phyloP scores from a whole-genome alignment of 2,888 invertebrate species.

The Poecilobothrus nobilitatus region DNA sequence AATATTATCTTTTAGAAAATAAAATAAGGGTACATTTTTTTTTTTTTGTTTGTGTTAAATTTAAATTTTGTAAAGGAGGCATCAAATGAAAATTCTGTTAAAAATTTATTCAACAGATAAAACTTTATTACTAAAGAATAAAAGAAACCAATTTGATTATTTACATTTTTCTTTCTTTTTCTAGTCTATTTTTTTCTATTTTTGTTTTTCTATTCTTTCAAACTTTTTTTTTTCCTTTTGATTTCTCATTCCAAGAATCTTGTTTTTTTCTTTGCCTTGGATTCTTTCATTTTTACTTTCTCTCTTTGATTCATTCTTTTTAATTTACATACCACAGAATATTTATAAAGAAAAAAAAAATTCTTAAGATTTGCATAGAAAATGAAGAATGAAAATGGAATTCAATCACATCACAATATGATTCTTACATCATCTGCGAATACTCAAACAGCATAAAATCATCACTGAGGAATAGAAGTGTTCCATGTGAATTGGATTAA shows the following conservation, averaged over 20 bases:
- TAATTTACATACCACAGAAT: constrained; percentile 4
- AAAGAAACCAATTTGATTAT: constrained; percentile 6
- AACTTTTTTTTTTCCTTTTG: not conserved
- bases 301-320: not conserved
- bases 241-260: too few relatives aligned
- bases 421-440: too few relatives aligned
- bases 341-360: not conserved
- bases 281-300: too few relatives aligned
- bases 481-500: too few relatives aligned
- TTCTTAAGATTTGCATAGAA: not conserved
- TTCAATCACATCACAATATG: constrained; percentile 2
- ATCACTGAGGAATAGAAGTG: too few relatives aligned
- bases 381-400: not conserved
- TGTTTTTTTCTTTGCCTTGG: too few relatives aligned
- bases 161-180: not conserved
- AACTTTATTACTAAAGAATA: constrained; percentile 4
- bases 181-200: not conserved
- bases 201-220: not conserved
- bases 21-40: too few relatives aligned
- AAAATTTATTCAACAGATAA: not conserved
- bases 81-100: not conserved
- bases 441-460: not conserved
- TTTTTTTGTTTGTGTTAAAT: too few relatives aligned
- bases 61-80: not conserved
- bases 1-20: too few relatives aligned